phyloP scores from a whole-genome alignment of 2,888 invertebrate genomes.

The Dilophus febrilis region DNA sequence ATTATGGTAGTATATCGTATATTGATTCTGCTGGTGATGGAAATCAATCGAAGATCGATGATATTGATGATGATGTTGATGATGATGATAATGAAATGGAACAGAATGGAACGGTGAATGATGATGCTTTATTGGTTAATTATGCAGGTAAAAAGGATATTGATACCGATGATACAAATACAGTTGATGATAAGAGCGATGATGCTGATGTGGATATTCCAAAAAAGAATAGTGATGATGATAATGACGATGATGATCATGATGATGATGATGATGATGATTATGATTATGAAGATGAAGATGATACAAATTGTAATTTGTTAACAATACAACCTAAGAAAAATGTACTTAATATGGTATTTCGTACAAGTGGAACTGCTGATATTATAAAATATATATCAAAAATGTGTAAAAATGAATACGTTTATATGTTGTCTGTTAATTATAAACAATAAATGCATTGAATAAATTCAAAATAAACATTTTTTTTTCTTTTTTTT shows the following conservation, averaged over 20 bases:
- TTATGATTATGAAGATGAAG: slow-evolving; percentile 27
- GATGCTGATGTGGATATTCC: no score
- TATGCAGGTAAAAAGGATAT: not conserved
- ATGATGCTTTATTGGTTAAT: no score
- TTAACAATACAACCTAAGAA: slow-evolving; percentile 43
- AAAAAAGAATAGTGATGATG: not conserved
- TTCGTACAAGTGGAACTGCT: slow-evolving; percentile 31
- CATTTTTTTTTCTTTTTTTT: no score
- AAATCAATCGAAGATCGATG: slow-evolving; percentile 25
- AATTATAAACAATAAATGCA: slow-evolving; percentile 28
- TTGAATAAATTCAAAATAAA: no score
- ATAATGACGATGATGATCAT: slow-evolving; percentile 15
- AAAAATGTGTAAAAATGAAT: slow-evolving; percentile 22
- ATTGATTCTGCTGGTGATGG: slow-evolving; percentile 30
- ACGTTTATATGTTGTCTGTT: slow-evolving; percentile 26
- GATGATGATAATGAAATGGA: slow-evolving; percentile 19
- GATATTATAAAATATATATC: slow-evolving; percentile 30
- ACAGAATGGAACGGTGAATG: not conserved
- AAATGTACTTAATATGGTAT: slow-evolving; percentile 52
- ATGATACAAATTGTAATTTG: slow-evolving; percentile 29
- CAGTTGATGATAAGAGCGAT: not conserved
- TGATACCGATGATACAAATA: not conserved
- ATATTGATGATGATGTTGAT: slow-evolving; percentile 21
- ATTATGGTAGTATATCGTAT: slow-evolving; percentile 29
- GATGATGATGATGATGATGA: slow-evolving; percentile 23